Base-by-base conservation (phyloP, 92 coral and sea anemone genomes). In the Metridium senile region DNA sequence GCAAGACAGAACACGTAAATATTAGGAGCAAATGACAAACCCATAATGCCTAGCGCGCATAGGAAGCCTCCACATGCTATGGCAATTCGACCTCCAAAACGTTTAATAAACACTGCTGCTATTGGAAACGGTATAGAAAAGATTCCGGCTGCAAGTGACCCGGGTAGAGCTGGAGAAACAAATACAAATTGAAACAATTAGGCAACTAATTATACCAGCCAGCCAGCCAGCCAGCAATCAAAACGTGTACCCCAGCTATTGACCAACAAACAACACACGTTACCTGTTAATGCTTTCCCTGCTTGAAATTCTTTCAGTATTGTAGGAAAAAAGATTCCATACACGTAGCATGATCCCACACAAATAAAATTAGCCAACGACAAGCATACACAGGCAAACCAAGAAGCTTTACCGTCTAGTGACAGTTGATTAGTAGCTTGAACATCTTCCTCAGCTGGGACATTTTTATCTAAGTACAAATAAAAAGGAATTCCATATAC, bases 81-180 rank as follows among this genome's bases (percentile, higher is more conserved):
- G 11, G 78, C 63, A n/a, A 70, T 47, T 27, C 90, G 88, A 27
- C 84, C 70, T n/a, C 93, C 90, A 46, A 85, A 85, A 22, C 82
- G 85, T 31, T 76, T 78, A 56, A 39, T 29, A 9, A 89, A 71
- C 33, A 72, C 73, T 25, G 84, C 84, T 6, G 74, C 61, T 11
- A 85, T 19, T 30, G 93, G 93, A 27, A 78, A 54, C 9, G 13
- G 49, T 39, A 39, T 4, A 39, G 8, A 39, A 13, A 39, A 4
- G 13, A 39, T 4, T 39, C 49, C 49, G 13, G 13, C 49, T 13
- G 49, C 49, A 13, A 39, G 13, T 6, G 49, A 39, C 6, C 49
- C 49, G 13, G 49, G 49, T 39, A 39, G 49, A 39, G 49, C 49
- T 39, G 49, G n/a, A n/a, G n/a, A n/a, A n/a, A n/a, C n/a, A n/a